Evolutionary conservation across 1,140 invertebrate genomes (phyloP).

Genomic region (Musca vetustissima): DNA sequence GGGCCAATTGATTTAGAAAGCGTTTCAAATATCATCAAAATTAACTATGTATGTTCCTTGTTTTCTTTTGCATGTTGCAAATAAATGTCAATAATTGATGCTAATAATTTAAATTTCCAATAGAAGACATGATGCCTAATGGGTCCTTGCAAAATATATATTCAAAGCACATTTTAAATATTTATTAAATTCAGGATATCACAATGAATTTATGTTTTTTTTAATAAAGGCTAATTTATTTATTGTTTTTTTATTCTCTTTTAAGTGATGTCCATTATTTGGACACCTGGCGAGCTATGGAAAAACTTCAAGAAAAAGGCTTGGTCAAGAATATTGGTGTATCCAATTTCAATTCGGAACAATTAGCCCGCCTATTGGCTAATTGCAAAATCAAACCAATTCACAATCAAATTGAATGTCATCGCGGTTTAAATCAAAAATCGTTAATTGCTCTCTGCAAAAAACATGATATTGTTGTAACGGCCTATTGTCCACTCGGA

Average conservation of each 20-base stretch:
- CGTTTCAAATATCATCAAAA: too few species aligned
- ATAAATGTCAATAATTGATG: too few species aligned
- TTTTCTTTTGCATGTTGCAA: too few species aligned
- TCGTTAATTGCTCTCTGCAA: slow-evolving; percentile 70
- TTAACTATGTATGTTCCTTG: too few species aligned
- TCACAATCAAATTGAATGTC: slow-evolving; percentile 67
- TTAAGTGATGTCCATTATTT: slow-evolving; percentile 67
- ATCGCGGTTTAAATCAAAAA: slow-evolving; percentile 74
- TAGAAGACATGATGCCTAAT: too few species aligned
- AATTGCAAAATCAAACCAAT: slow-evolving; percentile 71
- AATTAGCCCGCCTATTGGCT: slow-evolving; percentile 68
- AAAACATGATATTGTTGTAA: slow-evolving; percentile 67
- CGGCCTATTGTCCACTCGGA: slow-evolving; percentile 80
- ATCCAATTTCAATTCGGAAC: slow-evolving; percentile 81
- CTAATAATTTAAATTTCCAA: too few species aligned
- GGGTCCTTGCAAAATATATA: too few species aligned
- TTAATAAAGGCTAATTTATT: slow-evolving; percentile 63
- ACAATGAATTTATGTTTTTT: too few species aligned
- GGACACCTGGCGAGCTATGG: slow-evolving; percentile 82
- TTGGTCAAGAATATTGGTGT: slow-evolving; percentile 75
- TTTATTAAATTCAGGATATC: too few species aligned
- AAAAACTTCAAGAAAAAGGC: slow-evolving; percentile 69
- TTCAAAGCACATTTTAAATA: too few species aligned
- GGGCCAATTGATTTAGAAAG: too few species aligned
- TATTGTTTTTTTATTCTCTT: slow-evolving; percentile 35